phyloP scores from a whole-genome alignment of 2,113 vertebrate genomes.

The Hystrix cristata region DNA sequence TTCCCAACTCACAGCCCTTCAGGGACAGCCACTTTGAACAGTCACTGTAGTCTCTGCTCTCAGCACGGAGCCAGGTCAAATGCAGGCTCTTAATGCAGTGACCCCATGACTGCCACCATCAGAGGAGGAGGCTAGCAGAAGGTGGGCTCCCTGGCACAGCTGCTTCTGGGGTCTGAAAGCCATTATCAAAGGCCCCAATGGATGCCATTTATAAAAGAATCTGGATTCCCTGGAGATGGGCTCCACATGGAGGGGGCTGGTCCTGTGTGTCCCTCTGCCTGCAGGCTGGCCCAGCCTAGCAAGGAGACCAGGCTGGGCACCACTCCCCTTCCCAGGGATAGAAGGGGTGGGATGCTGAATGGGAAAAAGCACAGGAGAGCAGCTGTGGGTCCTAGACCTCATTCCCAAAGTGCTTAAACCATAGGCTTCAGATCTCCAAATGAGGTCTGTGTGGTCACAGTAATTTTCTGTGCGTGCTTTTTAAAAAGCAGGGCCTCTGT shows the following conservation, averaged over 20 bases:
- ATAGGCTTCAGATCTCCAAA: neutral
- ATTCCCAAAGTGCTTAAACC: neutral
- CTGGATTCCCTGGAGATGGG: neutral
- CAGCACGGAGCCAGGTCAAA: neutral
- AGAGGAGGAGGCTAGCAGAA: neutral
- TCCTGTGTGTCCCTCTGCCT: neutral
- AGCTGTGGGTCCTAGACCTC: neutral
- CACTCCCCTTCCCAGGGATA: neutral
- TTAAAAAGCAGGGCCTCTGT: neutral
- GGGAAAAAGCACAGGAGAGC: neutral
- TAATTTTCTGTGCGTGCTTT: neutral
- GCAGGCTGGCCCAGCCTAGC: neutral
- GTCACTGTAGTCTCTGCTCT: neutral
- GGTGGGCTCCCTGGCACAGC: rapidly evolving
- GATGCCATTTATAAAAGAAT: neutral
- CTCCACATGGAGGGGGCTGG: rapidly evolving
- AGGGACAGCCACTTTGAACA: neutral
- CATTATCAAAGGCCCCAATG: rapidly evolving
- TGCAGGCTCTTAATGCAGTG: rapidly evolving
- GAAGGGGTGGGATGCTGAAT: rapidly evolving
- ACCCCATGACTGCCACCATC: rapidly evolving
- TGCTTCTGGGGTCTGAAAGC: neutral
- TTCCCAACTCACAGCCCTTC: neutral
- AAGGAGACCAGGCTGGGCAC: neutral
- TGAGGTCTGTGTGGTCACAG: neutral